Evolutionary conservation across 2,113 vertebrate species (phyloP), one percentile per base, ranked within the genome.

Genomic region (Podarcis muralis): DNA sequence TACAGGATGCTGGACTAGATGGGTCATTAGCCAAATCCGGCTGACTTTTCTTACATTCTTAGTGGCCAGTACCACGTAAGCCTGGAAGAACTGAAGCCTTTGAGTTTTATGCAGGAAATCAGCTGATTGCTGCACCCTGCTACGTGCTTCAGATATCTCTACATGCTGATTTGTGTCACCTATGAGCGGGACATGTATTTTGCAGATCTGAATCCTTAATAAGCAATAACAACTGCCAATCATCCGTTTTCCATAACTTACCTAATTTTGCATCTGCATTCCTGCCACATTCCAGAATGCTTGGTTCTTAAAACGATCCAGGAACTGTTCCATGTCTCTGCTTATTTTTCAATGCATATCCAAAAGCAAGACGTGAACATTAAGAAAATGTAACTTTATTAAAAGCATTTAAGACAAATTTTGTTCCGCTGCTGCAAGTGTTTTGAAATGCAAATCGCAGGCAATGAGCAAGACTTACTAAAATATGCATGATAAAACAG

Each of bases 381-480:
- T 85, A 66, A 84, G 43, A 91, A 91, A 89, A 85, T 12, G 27
- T 1, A 25, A 27, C 32, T 62, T 90, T 82, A 71, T 72, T 90
- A n/a, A 48, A 89, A 75, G 72, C 78, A 22, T 81, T 85, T 66
- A 77, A 87, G 75, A 89, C n/a, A 43, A 4, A 71, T 88, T 92
- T 85, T 84, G n/a, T 93, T 86, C 76, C 76, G 18, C 53, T 83
- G 27, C 15, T 89, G 9, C 81, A 88, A 77, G 16, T 16, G 20
- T 83, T 84, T 87, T 48, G 89, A 94, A 91, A 93, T 66, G 40
- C 6, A 72, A 81, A 83, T 88, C 81, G 81, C 30, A 88, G 83
- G 8, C 78, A 94, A 85, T 71, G 79, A 40, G 43, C n/a, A 92
- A 91, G 86, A 84, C 35, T 89, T 37, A 80, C 81, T 92, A 84